Evolutionary conservation across 1,140 invertebrate genomes (phyloP), one percentile per base, ranked within the genome.

Genomic region (Neuroterus valhalla): DNA sequence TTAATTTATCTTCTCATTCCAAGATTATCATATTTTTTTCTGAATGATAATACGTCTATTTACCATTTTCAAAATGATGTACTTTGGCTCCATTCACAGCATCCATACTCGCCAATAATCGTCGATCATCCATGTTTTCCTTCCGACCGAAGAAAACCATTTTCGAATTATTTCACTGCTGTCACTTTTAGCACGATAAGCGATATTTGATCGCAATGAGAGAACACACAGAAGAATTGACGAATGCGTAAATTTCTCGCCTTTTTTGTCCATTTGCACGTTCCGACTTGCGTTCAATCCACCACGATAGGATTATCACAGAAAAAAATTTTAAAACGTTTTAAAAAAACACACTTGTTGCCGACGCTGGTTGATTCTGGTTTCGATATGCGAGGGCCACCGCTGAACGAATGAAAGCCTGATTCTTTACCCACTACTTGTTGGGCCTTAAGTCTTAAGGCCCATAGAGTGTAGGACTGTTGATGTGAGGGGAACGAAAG

Each of bases 121-220:
- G 86, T 14, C 87, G 87, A 73, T 89, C 87, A 15, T 89, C 87
- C 4, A 81, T 73, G 48, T 87, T 89, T 19, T 89, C 84, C 74
- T 90, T 90, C 23, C 84, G 85, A 6, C 87, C 88, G 66, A 89
- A 88, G 78, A 88, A 87, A 55, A 89, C 88, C 88, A 90, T 90
- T 48, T 75, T 73, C 75, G 31, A 55, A 12, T 1, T 4, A 14
- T 62, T 62, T 38, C 14, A 26, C 52, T 21, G 2, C 19, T 78
- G 8, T n/a, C 8, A 5, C 42, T 45, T 26, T 15, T 31, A 14
- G 31, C 55, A 62, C 55, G 31, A 62, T 14, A 31, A 62, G n/a
- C 52, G 26, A 55, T 19, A 21, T 23, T 23, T 45, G 46, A 12
- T 17, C 2, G 4, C 26, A 52, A 75, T 17, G 31, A 66, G 26